phyloP scores from a whole-genome alignment of 2,113 vertebrate genomes.

The Forbesichthys papilliferus region DNA sequence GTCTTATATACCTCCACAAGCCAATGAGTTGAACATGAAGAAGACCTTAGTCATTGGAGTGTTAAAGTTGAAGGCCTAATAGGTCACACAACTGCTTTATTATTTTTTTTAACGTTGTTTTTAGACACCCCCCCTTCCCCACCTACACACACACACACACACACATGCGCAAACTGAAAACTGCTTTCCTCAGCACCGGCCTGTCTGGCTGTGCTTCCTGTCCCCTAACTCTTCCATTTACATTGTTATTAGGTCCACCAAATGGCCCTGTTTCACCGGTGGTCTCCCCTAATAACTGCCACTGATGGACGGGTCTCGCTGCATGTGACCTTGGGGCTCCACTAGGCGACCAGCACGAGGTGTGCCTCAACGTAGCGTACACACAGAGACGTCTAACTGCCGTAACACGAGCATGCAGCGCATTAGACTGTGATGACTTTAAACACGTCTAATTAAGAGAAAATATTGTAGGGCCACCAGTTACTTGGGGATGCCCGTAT shows the following conservation, averaged over 20 bases:
- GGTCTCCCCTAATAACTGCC: slow-evolving; percentile 83
- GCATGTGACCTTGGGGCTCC: slow-evolving; percentile 80
- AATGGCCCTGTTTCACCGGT: slow-evolving; percentile 81
- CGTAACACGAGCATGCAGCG: slow-evolving; percentile 66
- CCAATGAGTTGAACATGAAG: too few species aligned
- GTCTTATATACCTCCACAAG: too few species aligned
- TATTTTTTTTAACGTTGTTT: slow-evolving; percentile 48
- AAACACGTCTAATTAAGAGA: slow-evolving; percentile 77
- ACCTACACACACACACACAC: slow-evolving; percentile 3
- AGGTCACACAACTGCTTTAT: slow-evolving; percentile 74
- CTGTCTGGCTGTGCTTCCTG: slow-evolving; percentile 89
- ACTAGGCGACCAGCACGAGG: slow-evolving; percentile 62
- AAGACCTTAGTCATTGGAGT: not conserved
- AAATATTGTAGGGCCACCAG: slow-evolving; percentile 70
- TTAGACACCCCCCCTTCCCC: slow-evolving; percentile 11
- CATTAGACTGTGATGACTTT: slow-evolving; percentile 73
- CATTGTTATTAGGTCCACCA: slow-evolving; percentile 83
- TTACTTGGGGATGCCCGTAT: slow-evolving; percentile 57
- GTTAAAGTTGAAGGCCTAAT: slow-evolving; percentile 70
- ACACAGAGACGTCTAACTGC: slow-evolving; percentile 57
- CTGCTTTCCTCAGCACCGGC: slow-evolving; percentile 84
- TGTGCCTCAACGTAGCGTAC: slow-evolving; percentile 40
- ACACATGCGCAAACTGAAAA: slow-evolving; percentile 62
- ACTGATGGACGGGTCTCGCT: slow-evolving; percentile 81
- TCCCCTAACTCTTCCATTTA: slow-evolving; percentile 77